Base-by-base conservation (phyloP, 1,140 invertebrate genomes). In the Ectropis grisescens region DNA sequence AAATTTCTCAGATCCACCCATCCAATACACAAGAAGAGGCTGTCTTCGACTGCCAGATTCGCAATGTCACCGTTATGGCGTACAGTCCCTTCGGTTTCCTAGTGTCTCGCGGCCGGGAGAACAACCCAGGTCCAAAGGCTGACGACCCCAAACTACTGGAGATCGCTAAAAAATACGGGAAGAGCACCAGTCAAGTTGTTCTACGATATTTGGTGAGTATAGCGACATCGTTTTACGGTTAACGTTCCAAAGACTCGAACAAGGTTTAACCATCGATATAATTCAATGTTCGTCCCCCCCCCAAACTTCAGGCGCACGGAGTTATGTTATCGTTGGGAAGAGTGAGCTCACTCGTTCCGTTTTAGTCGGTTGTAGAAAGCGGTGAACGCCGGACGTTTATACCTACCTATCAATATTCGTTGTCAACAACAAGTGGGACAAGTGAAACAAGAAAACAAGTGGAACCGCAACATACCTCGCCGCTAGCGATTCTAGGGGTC, bases 71-170 rank as follows among this genome's bases (percentile, higher is more conserved):
- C 1, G 58, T 94, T 2, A 90, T 87, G 19, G 91, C 89, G 1
- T 94, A 93, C 75, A 86, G 87, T 58, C 91, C 92, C 1, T 82
- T 95, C 10, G 91, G 90, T 1, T 88, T 89, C 23, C 67, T 84
- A 29, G 68, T 82, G 1, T 41, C 49, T 33, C 55, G 67, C 22
- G 37, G 50, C 11, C 31, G 29, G 29, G 66, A 81, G 0, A 70
- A 70, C 11, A 79, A 86, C 12, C 71, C 83, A 4, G 59, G 74
- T 12, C 67, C 85, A 0, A 74, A 79, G 2, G 62, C 83, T 2
- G 83, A 91, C 8, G 81, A 84, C 32, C 66, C 86, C 0, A 79
- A 82, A 33, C 68, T 93, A 0, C 62, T 83, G 7, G 70, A 65
- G 27, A 86, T 92, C 9, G 87, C 75, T 0, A 61, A 87, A 23